Percentiles rank a stretch among this genome's conserved stretches.
phyloP scores from a whole-genome alignment of 2,888 invertebrate species.

The Latheticus oryzae region DNA sequence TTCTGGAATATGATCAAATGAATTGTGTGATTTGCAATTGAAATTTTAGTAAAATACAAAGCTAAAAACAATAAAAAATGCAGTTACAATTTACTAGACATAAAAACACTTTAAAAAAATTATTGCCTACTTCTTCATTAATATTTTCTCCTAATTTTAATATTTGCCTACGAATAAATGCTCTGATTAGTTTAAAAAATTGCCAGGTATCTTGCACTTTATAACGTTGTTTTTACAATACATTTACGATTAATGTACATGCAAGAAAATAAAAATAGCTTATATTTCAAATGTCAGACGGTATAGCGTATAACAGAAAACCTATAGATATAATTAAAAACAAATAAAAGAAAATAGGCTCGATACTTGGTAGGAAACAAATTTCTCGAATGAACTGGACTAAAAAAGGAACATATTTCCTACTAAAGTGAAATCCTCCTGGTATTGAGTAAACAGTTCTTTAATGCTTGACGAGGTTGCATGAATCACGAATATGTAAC shows the following conservation, averaged over 20 bases:
- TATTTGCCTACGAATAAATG: too few relatives aligned
- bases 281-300: slow-evolving; percentile 4
- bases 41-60: too few relatives aligned
- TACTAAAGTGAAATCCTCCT: slow-evolving; percentile 8
- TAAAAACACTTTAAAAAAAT: too few relatives aligned
- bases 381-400: not conserved
- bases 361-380: not conserved
- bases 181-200: slow-evolving; percentile 5
- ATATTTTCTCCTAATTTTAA: too few relatives aligned
- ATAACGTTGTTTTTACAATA: slow-evolving; percentile 4
- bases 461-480: slow-evolving; percentile 25
- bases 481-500: slow-evolving; percentile 28
- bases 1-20: too few relatives aligned
- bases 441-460: slow-evolving; percentile 20
- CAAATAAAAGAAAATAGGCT: too few relatives aligned
- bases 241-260: slow-evolving; percentile 19
- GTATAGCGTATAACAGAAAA: not conserved
- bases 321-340: too few relatives aligned
- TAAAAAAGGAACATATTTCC: too few relatives aligned
- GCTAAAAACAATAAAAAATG: too few relatives aligned
- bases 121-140: too few relatives aligned
- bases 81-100: too few relatives aligned
- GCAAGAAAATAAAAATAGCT: slow-evolving; percentile 26
- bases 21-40: too few relatives aligned
- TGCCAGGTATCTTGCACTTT: slow-evolving; percentile 4